Percentiles rank a stretch among this genome's conserved stretches.
Evolutionary conservation across 2,888 invertebrate species (phyloP).

Genomic region (Hetaerina titia): DNA sequence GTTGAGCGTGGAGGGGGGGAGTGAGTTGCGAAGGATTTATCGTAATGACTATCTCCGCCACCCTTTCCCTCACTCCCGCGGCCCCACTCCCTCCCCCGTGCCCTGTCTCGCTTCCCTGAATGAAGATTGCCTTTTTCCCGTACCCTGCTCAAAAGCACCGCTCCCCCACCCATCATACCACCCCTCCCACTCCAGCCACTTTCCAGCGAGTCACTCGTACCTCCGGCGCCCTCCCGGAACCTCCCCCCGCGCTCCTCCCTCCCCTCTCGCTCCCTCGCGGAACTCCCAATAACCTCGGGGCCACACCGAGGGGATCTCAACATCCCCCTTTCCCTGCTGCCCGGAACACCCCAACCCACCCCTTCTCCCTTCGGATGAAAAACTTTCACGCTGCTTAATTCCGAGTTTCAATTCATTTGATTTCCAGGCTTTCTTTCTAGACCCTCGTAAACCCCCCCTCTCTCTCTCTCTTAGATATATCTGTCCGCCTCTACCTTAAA

Average conservation of each 20-base stretch:
- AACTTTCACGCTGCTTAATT: constrained; percentile 17
- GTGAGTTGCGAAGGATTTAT: background rate
- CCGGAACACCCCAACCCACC: too few species aligned
- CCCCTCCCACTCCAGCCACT: background rate
- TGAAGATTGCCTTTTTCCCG: constrained; percentile 12
- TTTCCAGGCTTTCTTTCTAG: background rate
- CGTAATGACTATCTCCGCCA: constrained; percentile 17
- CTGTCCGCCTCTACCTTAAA: background rate
- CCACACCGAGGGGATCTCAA: background rate
- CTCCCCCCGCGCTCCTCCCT: background rate
- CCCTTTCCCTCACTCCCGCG: background rate
- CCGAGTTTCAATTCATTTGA: constrained; percentile 17
- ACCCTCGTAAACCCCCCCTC: background rate
- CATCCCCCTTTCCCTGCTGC: background rate
- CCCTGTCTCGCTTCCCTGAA: constrained; percentile 1
- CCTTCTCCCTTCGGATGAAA: background rate
- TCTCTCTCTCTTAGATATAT: background rate
- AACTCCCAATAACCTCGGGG: constrained; percentile 1
- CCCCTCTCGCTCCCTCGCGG: background rate
- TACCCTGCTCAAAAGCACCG: background rate
- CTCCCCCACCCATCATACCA: background rate
- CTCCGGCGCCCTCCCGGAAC: too few species aligned
- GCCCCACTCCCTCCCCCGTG: background rate
- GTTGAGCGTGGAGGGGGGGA: background rate
- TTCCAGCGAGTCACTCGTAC: too few species aligned